phyloP scores from a whole-genome alignment of 2,797 vertebrate genomes.

The Sardinella longiceps region DNA sequence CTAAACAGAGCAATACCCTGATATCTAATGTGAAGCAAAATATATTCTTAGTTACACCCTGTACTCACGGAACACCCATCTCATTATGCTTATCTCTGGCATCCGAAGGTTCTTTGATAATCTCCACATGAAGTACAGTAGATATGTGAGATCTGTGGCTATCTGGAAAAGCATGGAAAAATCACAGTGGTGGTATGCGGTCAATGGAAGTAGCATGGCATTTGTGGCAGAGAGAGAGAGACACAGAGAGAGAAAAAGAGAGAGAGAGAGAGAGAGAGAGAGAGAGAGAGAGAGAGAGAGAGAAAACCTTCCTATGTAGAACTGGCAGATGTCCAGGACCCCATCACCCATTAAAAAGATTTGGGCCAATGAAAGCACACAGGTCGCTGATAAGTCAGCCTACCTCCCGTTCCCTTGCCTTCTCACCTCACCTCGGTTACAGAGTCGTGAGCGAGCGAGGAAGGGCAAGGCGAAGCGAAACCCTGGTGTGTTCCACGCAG shows the following conservation, averaged over 20 bases:
- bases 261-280: no score
- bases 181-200: neutral
- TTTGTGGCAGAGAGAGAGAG: slow-evolving; percentile 45
- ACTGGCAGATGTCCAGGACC: slow-evolving; percentile 66
- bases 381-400: slow-evolving; percentile 37
- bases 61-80: neutral
- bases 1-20: neutral
- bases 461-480: slow-evolving; percentile 75
- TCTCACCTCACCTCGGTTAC: slow-evolving; percentile 36
- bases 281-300: no score
- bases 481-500: slow-evolving; percentile 61
- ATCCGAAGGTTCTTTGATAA: slow-evolving; percentile 34
- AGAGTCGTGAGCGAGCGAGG: slow-evolving; percentile 50
- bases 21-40: neutral
- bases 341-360: slow-evolving; percentile 76
- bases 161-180: neutral
- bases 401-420: neutral
- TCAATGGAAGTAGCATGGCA: neutral
- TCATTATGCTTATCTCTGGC: slow-evolving; percentile 8
- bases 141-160: slow-evolving; percentile 24
- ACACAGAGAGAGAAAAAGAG: no score
- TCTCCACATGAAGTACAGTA: neutral
- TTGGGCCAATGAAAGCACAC: slow-evolving; percentile 73
- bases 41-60: neutral
- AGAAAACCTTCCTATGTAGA: slow-evolving; percentile 47